phyloP scores from a whole-genome alignment of 2,888 invertebrate species.

The Sarcophaga carnaria region DNA sequence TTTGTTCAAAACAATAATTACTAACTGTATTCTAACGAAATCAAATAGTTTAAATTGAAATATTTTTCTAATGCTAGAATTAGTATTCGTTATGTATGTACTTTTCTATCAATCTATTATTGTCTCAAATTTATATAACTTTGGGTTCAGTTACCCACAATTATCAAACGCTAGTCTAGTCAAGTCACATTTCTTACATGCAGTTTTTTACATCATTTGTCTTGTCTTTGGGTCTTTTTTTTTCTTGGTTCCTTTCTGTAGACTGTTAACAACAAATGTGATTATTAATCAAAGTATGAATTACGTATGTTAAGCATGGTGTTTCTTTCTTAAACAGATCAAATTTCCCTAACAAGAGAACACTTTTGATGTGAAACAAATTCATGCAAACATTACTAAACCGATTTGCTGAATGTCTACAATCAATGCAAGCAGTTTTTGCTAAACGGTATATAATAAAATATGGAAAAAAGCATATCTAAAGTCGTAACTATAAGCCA shows the following conservation, averaged over 20 bases:
- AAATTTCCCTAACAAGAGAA: constrained; percentile 36
- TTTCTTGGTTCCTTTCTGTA: neutral
- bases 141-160: too few species aligned
- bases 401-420: constrained; percentile 57
- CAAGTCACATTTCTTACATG: too few species aligned
- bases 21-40: too few species aligned
- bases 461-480: constrained; percentile 30
- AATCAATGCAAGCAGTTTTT: constrained; percentile 57
- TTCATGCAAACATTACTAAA: constrained; percentile 32
- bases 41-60: too few species aligned
- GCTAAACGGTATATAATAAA: neutral
- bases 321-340: constrained; percentile 29
- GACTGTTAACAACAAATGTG: neutral
- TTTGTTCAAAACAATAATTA: too few species aligned
- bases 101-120: neutral
- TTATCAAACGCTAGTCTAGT: too few species aligned
- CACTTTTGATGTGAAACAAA: constrained; percentile 40
- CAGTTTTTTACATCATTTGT: neutral
- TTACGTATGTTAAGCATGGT: neutral
- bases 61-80: too few species aligned
- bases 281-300: constrained; percentile 14
- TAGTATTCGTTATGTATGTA: neutral
- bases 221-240: neutral
- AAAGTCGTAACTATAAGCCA: constrained; percentile 57
- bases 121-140: too few species aligned